These are phyloP conservation scores for Molossus molossus DNA, from an alignment of 2,797 vertebrate genomes.

Conservation along the genomic window DNA sequence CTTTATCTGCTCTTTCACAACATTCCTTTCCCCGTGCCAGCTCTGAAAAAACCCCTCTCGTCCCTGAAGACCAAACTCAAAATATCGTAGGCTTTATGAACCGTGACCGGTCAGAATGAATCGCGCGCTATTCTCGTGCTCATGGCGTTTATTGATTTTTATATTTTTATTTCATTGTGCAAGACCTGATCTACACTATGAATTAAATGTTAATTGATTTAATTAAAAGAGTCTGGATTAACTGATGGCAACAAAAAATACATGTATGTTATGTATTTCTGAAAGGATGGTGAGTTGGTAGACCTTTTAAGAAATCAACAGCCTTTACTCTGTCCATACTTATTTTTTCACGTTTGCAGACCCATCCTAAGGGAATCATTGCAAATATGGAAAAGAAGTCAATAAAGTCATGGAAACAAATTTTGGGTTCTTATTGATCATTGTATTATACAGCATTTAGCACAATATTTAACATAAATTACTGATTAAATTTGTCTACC, in stretches of 20 bases:
- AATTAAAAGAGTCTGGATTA: neutral
- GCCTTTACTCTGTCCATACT: neutral
- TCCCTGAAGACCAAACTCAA: slow-evolving; percentile 74
- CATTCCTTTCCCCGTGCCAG: slow-evolving; percentile 67
- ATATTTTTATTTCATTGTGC: neutral
- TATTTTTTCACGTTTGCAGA: neutral
- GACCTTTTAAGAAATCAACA: neutral
- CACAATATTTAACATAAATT: neutral
- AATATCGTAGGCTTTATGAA: slow-evolving; percentile 75
- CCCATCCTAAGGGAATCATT: neutral
- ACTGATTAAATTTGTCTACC: neutral
- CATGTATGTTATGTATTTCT: neutral
- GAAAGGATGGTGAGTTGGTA: neutral
- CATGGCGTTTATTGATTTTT: slow-evolving; percentile 46
- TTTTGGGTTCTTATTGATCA: neutral
- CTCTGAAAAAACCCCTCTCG: slow-evolving; percentile 62
- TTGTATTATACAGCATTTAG: neutral
- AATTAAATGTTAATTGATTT: slow-evolving; percentile 5
- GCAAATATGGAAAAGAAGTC: neutral
- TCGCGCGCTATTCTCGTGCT: slow-evolving; percentile 42
- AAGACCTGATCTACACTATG: neutral
- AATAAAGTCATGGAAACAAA: neutral
- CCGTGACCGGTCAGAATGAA: slow-evolving; percentile 73
- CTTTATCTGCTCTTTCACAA: slow-evolving; percentile 50
- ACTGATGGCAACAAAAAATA: neutral